phyloP scores from a whole-genome alignment of 2,113 vertebrate species.

The Thalassarche chlororhynchos region DNA sequence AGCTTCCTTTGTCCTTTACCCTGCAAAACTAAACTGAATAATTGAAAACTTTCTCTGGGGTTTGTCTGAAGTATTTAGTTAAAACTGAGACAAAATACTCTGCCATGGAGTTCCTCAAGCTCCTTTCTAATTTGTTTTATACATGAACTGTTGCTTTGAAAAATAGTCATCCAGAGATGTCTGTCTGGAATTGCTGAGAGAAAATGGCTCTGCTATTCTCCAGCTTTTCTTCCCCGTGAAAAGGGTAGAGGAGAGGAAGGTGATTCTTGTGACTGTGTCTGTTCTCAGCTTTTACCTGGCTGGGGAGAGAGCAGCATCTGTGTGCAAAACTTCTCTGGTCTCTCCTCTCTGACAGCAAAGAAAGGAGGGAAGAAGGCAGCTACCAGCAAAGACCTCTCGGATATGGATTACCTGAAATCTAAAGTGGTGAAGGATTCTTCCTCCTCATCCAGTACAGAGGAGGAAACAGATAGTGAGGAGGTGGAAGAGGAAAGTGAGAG shows the following conservation, averaged over 20 bases:
- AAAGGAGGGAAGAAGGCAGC: constrained; percentile 50
- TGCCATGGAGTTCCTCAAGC: background rate
- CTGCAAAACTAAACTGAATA: background rate
- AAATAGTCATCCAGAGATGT: background rate
- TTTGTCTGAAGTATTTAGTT: background rate
- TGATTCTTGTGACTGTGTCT: background rate
- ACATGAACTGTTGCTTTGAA: background rate
- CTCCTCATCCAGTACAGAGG: constrained; percentile 37
- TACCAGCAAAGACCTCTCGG: constrained; percentile 77
- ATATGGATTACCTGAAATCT: constrained; percentile 95
- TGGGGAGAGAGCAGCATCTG: background rate
- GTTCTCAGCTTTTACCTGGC: background rate
- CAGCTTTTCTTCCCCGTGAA: background rate
- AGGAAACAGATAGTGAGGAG: constrained; percentile 35
- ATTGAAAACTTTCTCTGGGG: background rate
- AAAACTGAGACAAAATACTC: background rate
- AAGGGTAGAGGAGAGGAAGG: background rate
- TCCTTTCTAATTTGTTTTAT: background rate
- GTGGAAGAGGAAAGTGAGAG: background rate
- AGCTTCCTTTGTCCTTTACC: background rate
- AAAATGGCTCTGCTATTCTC: background rate
- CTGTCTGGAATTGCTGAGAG: background rate
- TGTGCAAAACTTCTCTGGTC: background rate
- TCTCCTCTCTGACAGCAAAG: constrained; percentile 15
- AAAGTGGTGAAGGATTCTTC: constrained; percentile 79